Evolutionary conservation across 2,797 vertebrate species (phyloP).

Genomic region (Acipenser ruthenus): DNA sequence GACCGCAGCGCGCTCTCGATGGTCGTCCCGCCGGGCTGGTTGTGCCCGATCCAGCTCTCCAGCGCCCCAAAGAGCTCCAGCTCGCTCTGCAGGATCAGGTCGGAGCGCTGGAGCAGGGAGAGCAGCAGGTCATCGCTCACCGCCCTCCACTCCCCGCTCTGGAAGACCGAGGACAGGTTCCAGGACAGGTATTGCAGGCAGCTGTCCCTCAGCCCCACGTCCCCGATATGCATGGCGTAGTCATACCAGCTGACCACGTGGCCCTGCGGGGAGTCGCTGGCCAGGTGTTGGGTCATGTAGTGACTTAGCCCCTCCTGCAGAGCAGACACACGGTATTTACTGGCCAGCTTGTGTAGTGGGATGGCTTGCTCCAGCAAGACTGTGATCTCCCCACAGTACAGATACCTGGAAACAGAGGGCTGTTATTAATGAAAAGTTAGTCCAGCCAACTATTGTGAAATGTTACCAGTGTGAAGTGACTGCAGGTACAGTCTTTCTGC

Average conservation of each 20-base stretch:
- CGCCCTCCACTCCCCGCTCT: slow-evolving; percentile 76
- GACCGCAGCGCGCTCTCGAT: slow-evolving; percentile 68
- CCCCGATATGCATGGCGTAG: slow-evolving; percentile 75
- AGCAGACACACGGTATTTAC: slow-evolving; percentile 75
- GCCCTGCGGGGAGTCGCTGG: slow-evolving; percentile 76
- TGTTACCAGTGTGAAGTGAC: too few relatives aligned
- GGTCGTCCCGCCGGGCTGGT: slow-evolving; percentile 57
- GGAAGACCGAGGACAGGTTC: slow-evolving; percentile 85
- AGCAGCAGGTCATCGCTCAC: slow-evolving; percentile 81
- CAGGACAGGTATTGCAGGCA: slow-evolving; percentile 92
- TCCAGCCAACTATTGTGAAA: neutral
- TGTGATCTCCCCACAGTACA: slow-evolving; percentile 86
- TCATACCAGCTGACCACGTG: slow-evolving; percentile 92
- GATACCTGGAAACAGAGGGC: slow-evolving; percentile 63
- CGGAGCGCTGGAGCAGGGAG: slow-evolving; percentile 82
- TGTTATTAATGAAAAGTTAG: neutral
- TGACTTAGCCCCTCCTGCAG: slow-evolving; percentile 81
- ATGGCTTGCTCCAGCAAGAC: slow-evolving; percentile 81
- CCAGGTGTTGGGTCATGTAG: slow-evolving; percentile 84
- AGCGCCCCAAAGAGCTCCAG: slow-evolving; percentile 83
- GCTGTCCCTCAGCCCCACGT: slow-evolving; percentile 71
- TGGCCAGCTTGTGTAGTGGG: slow-evolving; percentile 82
- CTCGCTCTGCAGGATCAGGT: slow-evolving; percentile 86
- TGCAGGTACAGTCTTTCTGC: too few relatives aligned
- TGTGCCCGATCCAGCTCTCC: slow-evolving; percentile 76